phyloP scores from a whole-genome alignment of 2,113 vertebrate species.

The Rhagologus leucostigma region DNA sequence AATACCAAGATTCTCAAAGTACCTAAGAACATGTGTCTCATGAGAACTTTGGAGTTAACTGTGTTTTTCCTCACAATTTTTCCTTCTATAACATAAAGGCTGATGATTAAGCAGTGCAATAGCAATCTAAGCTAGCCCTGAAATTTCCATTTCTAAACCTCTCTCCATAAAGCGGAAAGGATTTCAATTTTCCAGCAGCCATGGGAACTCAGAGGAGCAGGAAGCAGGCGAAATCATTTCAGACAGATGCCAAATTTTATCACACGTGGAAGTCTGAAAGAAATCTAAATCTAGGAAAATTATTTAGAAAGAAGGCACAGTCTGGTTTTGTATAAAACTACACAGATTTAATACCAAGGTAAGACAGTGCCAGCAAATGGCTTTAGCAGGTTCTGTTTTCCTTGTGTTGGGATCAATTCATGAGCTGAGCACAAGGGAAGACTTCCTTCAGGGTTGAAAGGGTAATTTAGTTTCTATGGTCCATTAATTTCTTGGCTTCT shows the following conservation, averaged over 20 bases:
- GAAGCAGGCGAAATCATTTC: background rate
- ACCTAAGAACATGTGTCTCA: background rate
- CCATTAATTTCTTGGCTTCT: slow-evolving; percentile 59
- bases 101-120: background rate
- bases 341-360: background rate
- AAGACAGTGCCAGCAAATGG: background rate
- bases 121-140: background rate
- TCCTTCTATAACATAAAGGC: background rate
- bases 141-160: slow-evolving; percentile 1
- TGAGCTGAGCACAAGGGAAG: background rate
- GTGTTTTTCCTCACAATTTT: background rate
- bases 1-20: background rate
- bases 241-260: background rate
- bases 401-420: slow-evolving; percentile 3
- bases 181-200: slow-evolving; percentile 1
- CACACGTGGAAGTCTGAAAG: background rate
- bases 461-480: slow-evolving; percentile 56
- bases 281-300: background rate
- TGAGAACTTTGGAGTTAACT: background rate
- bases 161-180: background rate
- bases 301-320: background rate
- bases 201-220: background rate
- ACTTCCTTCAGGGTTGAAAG: slow-evolving; percentile 52
- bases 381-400: slow-evolving; percentile 25
- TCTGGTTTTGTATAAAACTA: background rate